A percentile compares a stretch with the other conserved stretches of the same genome.
phyloP scores from a whole-genome alignment of 37 sponge, comb jelly and placozoan genomes.

The Aplysina aerophoba region DNA sequence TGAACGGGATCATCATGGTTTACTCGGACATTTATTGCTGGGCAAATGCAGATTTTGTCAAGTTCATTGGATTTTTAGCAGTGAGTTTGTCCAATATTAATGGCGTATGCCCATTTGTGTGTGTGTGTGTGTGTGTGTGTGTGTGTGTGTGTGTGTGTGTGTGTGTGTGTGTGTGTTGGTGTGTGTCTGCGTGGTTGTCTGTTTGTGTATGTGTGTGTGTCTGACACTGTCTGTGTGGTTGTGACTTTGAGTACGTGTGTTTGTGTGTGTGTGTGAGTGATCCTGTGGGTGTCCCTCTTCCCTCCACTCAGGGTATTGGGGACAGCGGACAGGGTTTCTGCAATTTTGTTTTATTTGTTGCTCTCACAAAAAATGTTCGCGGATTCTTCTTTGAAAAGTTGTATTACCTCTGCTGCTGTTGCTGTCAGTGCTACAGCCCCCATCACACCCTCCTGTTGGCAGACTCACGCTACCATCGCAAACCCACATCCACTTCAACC shows the following conservation, averaged over 20 bases:
- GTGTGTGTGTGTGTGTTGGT: slow-evolving; percentile 17
- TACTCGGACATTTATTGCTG: slow-evolving; percentile 29
- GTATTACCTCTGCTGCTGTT: too few relatives aligned
- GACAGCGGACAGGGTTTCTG: too few relatives aligned
- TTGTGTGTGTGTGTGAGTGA: neutral
- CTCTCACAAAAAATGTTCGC: too few relatives aligned
- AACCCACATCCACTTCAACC: too few relatives aligned
- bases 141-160: slow-evolving; percentile 37
- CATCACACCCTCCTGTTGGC: too few relatives aligned
- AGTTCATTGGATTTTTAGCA: neutral
- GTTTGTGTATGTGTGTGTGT: slow-evolving; percentile 15
- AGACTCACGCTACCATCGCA: too few relatives aligned
- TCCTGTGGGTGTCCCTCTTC: too few relatives aligned
- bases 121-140: slow-evolving; percentile 40
- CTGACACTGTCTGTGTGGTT: slow-evolving; percentile 12
- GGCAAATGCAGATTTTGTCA: neutral
- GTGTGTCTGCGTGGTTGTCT: neutral
- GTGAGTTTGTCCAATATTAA: too few relatives aligned
- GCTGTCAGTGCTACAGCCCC: too few relatives aligned
- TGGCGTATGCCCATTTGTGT: neutral
- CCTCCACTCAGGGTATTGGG: too few relatives aligned
- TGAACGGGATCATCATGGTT: slow-evolving; percentile 6
- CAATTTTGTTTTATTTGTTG: too few relatives aligned
- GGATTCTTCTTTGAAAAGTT: too few relatives aligned
- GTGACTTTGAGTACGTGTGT: neutral